Percentiles rank a stretch among this genome's conserved stretches.
These are phyloP conservation scores for Pocota personata DNA, from an alignment of 2,888 invertebrate genomes.

Conservation along the genomic window DNA sequence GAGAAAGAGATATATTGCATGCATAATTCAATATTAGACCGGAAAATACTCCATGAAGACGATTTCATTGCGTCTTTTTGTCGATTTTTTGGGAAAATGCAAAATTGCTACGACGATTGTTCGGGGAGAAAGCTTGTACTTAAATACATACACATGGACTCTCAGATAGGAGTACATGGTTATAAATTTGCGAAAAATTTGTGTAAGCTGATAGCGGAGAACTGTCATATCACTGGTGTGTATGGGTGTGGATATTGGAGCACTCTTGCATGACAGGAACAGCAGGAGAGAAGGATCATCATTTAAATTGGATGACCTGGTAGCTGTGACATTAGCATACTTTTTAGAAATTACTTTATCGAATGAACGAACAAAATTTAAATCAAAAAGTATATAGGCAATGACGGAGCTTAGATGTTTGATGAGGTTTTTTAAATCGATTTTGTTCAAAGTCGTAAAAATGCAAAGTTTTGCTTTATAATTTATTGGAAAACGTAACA, in stretches of 20 bases:
- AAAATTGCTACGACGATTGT: neutral
- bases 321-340: neutral
- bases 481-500: neutral
- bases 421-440: neutral
- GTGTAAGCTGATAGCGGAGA: constrained; percentile 10
- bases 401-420: neutral
- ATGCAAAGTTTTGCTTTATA: neutral
- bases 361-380: constrained; percentile 5
- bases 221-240: constrained; percentile 36
- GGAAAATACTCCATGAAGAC: constrained; percentile 40
- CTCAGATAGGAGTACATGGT: constrained; percentile 31
- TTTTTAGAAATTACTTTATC: constrained; percentile 18
- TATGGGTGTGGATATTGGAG: neutral
- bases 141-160: constrained; percentile 7
- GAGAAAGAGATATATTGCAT: constrained; percentile 41
- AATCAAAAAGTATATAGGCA: neutral
- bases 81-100: neutral
- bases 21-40: constrained; percentile 69
- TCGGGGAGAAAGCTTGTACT: neutral
- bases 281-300: constrained; percentile 16
- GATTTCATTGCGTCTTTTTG: constrained; percentile 5
- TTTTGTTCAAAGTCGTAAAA: neutral
- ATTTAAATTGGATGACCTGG: constrained; percentile 2
- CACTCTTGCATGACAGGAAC: neutral
- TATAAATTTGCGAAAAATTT: constrained; percentile 22